These are phyloP conservation scores for Chinchilla lanigera DNA, from an alignment of 2,113 vertebrate genomes.

Conservation along the genomic window DNA sequence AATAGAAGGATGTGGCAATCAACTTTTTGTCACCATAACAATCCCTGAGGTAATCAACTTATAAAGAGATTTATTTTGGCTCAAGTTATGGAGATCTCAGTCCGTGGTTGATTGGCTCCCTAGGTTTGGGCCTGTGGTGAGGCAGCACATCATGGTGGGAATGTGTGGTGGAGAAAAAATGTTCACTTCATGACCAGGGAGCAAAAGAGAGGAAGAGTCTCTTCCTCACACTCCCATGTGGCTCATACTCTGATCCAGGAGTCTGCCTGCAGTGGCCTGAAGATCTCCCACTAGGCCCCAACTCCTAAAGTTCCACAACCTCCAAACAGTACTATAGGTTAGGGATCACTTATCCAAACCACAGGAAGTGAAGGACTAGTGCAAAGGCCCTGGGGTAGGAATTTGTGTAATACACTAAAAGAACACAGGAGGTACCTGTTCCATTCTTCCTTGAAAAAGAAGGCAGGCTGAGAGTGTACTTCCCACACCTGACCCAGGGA, in stretches of 20 bases:
- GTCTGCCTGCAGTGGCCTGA: not conserved
- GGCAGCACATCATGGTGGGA: not conserved
- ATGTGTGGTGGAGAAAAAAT: not conserved
- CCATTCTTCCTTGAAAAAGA: not conserved
- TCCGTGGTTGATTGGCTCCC: too few species aligned
- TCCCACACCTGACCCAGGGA: not conserved
- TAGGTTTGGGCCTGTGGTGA: not conserved
- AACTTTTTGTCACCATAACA: not conserved
- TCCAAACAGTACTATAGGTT: not conserved
- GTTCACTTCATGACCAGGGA: not conserved
- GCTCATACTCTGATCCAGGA: not conserved
- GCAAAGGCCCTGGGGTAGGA: constrained; percentile 15
- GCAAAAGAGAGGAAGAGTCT: not conserved
- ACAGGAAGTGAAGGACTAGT: not conserved
- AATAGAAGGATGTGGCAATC: not conserved
- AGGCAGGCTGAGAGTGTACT: not conserved
- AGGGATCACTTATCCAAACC: not conserved
- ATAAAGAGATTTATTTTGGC: not conserved
- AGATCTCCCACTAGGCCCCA: not conserved
- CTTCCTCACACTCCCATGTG: too few species aligned
- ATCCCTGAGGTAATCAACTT: not conserved
- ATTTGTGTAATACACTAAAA: not conserved
- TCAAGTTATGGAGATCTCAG: not conserved
- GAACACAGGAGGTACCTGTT: not conserved
- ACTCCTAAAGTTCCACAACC: not conserved